A percentile compares a stretch with the other conserved stretches of the same genome.
Evolutionary conservation across 2,797 vertebrate genomes (phyloP).

Genomic region (Remorina albescens): DNA sequence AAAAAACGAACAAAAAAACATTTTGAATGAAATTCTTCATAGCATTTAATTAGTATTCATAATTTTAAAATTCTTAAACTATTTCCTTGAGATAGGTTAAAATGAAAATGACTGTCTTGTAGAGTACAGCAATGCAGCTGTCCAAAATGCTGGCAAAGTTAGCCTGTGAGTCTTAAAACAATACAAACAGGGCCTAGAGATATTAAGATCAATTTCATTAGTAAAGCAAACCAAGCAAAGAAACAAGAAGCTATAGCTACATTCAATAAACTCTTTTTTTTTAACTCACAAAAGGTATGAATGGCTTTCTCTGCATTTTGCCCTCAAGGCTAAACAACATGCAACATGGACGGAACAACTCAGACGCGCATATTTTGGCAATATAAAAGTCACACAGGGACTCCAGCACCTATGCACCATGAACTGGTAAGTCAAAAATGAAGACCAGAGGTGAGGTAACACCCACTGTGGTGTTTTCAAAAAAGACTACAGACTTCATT

Average conservation of each 20-base stretch:
- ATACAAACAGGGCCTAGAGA: background rate
- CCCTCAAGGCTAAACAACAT: background rate
- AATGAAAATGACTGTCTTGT: background rate
- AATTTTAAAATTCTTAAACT: background rate
- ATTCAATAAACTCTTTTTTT: slow-evolving; percentile 8
- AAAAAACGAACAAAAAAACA: slow-evolving; percentile 7
- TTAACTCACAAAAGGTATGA: slow-evolving; percentile 22
- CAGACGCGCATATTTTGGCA: background rate
- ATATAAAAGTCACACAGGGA: background rate
- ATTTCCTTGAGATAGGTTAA: background rate
- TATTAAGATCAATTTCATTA: background rate
- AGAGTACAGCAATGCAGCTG: background rate
- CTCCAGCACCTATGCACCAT: background rate
- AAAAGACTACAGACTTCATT: background rate
- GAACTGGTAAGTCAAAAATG: background rate
- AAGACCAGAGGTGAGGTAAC: too few species aligned
- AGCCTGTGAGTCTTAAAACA: background rate
- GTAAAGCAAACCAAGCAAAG: slow-evolving; percentile 4
- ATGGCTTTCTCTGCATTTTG: background rate
- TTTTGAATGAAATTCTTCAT: background rate
- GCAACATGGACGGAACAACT: background rate
- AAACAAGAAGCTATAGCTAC: background rate
- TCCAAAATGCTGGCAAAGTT: slow-evolving; percentile 8
- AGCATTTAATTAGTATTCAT: background rate
- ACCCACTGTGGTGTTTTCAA: too few species aligned